Evolutionary conservation across 2,888 invertebrate genomes (phyloP), one percentile per base, ranked within the genome.

Genomic region (Fragum sueziense): DNA sequence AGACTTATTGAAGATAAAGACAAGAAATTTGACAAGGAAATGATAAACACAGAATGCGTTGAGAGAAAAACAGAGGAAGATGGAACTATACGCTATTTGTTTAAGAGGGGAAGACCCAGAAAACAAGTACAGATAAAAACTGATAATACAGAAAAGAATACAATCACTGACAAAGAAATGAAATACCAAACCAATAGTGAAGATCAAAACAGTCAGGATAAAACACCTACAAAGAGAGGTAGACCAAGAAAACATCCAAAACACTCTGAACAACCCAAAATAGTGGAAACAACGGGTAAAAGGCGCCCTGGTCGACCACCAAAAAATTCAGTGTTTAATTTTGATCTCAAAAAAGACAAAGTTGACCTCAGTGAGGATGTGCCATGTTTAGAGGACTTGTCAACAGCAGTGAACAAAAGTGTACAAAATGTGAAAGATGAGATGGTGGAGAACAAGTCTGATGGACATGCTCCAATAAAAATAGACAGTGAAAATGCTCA

Each of bases 21-120:
- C 6, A 62, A 14, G 34, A 62, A 62, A n/a, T 7, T 62, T 33
- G 62, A 34, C 6, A 62, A 14, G 34, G 34, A 62, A n/a, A 14
- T 62, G 34, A 62, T 34, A 57, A 3, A 47, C 17, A 20, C 47
- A 2, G 47, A 47, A 47, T 14, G 47, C n/a, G 14, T 9, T 47
- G 31, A 31, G n/a, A 31, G 62, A 25, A 62, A 20, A 61, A 61
- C 20, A 29, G 61, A 33, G n/a, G 33, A 29, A 33, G 20, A 29
- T 33, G 61, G 61, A 33, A 61, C 31, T 33, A 14, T 61, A 33
- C 31, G 61, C 6, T 61, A 61, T 22, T n/a, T 61, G 33, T 61
- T 61, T 33, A 61, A 61, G 33, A 33, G 61, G 33, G 61, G 61
- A 61, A 61, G 54, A 54, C 54, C n/a, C n/a, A 54, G 54, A 22